Evolutionary conservation across 2,888 invertebrate genomes (phyloP), one percentile per base, ranked within the genome.

Genomic region (Teleogryllus oceanicus): DNA sequence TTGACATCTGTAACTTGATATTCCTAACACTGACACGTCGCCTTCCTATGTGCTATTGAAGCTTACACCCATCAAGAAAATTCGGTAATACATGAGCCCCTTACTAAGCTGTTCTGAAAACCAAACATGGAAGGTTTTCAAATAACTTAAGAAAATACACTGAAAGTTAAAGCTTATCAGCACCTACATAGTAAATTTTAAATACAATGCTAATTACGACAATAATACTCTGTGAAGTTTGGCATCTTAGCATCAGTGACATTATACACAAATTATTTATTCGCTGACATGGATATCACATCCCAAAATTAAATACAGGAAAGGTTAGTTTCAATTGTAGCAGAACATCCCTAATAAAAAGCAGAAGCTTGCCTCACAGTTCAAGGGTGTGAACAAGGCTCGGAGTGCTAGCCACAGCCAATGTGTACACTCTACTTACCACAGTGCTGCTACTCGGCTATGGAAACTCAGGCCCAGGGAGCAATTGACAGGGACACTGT

Each of bases 1-100:
- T 62, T 62, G 62, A 13, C n/a, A 18, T 62, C 62, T 62, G 62
- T 62, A 62, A 62, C 62, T 62, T 62, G 62, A 62, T 62, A 62
- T 62, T 62, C 62, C 62, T 62, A 62, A 62, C 62, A 62, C 62
- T 62, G 62, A 62, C 62, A 62, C n/a, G 62, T 62, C n/a, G 62
- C 62, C 62, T 62, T 62, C 62, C 62, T 62, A 62, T 62, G 62
- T 62, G 62, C 62, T 62, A 62, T 62, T 62, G 16, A 62, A 62
- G 62, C 62, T 62, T 62, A 62, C 62, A 62, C 62, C 62, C 62
- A 62, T 62, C n/a, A 62, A 62, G 62, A 62, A 62, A 62, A 62
- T 18, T 62, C n/a, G 62, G n/a, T 62, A 62, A 62, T 62, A n/a
- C 62, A 62, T 62, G 62, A 62, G 62, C 62, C 62, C 62, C 62